Conservation (phyloP, 2,113 vertebrate genomes). For the Chascanopsetta lugubris region DNA sequence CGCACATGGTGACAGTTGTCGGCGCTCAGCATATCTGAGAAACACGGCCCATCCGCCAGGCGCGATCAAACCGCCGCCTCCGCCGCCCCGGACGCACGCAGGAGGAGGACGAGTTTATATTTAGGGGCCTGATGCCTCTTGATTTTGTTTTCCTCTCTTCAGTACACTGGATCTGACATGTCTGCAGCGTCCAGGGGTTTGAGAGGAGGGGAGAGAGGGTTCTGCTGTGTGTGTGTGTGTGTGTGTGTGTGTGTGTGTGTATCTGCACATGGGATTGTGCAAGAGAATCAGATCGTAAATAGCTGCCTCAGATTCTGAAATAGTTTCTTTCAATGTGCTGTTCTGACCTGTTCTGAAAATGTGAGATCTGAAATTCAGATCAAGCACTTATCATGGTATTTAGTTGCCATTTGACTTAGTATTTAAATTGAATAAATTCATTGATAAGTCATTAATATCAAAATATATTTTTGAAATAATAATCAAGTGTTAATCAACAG, state of each 20-base stretch:
- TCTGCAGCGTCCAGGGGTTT: slow-evolving; percentile 30
- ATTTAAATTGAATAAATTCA: no score
- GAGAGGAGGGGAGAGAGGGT: not conserved
- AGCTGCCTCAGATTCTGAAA: not conserved
- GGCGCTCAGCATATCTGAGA: slow-evolving; percentile 27
- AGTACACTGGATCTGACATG: slow-evolving; percentile 24
- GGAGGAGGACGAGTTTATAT: slow-evolving; percentile 12
- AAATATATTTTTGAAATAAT: no score
- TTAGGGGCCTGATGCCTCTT: slow-evolving; percentile 20
- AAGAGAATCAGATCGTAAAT: slow-evolving; percentile 32
- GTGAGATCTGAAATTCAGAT: no score
- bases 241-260: slow-evolving; percentile 3
- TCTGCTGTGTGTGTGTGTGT: slow-evolving; percentile 9
- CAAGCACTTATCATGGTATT: no score
- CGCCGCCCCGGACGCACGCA: not conserved
- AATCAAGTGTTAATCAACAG: no score
- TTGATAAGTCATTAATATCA: no score
- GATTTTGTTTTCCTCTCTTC: slow-evolving; percentile 40
- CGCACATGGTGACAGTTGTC: slow-evolving; percentile 46
- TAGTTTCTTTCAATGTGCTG: no score
- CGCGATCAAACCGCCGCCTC: slow-evolving; percentile 18
- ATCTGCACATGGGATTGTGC: slow-evolving; percentile 6
- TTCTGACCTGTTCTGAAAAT: not conserved
- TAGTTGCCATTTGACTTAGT: no score
- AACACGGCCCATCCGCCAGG: slow-evolving; percentile 22